These are phyloP conservation scores for Pseudocheirus occidentalis DNA, from an alignment of 2,797 vertebrate species.

Conservation along the genomic window DNA sequence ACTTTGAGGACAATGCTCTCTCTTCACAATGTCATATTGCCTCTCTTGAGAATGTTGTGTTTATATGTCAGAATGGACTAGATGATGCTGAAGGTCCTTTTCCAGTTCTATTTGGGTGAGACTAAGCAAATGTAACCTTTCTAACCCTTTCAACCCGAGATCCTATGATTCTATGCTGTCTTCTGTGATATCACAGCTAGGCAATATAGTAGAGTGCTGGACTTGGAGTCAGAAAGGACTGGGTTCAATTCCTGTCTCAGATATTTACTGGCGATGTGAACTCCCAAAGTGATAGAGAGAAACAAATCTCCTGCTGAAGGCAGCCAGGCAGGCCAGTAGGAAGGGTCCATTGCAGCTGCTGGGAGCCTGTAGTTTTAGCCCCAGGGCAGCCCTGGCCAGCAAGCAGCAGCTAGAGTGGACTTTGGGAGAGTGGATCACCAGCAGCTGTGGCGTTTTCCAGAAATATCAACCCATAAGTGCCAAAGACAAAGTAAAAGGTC, in stretches of 20 bases:
- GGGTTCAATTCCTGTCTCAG: not conserved
- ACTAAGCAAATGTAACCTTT: not conserved
- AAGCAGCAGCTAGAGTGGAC: too few species aligned
- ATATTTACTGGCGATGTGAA: not conserved
- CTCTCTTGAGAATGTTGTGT: not conserved
- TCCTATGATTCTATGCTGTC: not conserved
- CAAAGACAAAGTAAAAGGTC: too few species aligned
- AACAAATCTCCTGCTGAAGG: too few species aligned
- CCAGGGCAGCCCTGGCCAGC: too few species aligned
- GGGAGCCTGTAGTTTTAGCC: too few species aligned
- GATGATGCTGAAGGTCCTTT: not conserved
- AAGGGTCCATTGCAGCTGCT: too few species aligned
- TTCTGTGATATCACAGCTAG: not conserved
- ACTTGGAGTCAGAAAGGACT: not conserved
- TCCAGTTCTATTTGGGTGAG: not conserved
- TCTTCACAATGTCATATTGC: not conserved
- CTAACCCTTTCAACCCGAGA: not conserved
- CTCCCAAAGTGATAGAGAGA: too few species aligned
- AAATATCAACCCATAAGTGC: too few species aligned
- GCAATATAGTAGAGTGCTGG: not conserved
- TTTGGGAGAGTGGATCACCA: too few species aligned
- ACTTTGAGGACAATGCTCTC: not conserved
- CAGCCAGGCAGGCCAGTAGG: too few species aligned
- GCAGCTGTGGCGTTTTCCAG: too few species aligned
- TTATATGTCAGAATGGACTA: not conserved